Base-by-base conservation (phyloP, 2,888 invertebrate species). In the Hanleya hanleyi region DNA sequence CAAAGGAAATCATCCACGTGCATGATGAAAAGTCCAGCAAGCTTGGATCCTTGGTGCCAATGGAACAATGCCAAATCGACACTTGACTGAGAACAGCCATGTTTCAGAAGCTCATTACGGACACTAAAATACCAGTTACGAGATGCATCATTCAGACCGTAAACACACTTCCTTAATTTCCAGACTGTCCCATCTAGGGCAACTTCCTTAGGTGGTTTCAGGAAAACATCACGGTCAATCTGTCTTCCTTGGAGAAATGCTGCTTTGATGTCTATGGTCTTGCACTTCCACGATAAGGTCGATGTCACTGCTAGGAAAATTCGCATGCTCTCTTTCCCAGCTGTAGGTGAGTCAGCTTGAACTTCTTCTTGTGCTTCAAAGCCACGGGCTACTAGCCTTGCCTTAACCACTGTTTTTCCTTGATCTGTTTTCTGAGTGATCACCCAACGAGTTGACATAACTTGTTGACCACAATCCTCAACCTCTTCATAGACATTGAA, bases 391-490 rank as follows among this genome's bases (percentile, higher is more conserved):
- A 12, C 57, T 12, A 51, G 29, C 57, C 57, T 51, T 22, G 9
- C 57, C 22, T 51, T 51, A 12, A 51, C 57, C 29, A 22, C 69
- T 77, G 61, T 70, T 62, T 72, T 47, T 6, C 62, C 62, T 7
- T 62, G 32, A n/a, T n/a, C 5, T 47, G 49, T n/a, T n/a, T 62
- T 62, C 9, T 37, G 9, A 22, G 72, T 72, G 29, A 22, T 35
- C 18, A 77, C 71, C 77, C 67, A 75, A 51, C 72, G 64, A 35
- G 75, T 74, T 6, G 71, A 70, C 50, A 74, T 57, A 26, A 73
- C 32, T 61, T 71, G 67, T 41, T 77, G 75, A 33, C 74, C 73
- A 33, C 61, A 61, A 70, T 70, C 38, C 26, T 47, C 41, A 15
- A 67, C 37, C 29, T 70, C 69, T 4, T 68, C 37, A 71, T 69